Evolutionary conservation across 2,113 vertebrate species (phyloP).

Genomic region (Clarias batrachus): DNA sequence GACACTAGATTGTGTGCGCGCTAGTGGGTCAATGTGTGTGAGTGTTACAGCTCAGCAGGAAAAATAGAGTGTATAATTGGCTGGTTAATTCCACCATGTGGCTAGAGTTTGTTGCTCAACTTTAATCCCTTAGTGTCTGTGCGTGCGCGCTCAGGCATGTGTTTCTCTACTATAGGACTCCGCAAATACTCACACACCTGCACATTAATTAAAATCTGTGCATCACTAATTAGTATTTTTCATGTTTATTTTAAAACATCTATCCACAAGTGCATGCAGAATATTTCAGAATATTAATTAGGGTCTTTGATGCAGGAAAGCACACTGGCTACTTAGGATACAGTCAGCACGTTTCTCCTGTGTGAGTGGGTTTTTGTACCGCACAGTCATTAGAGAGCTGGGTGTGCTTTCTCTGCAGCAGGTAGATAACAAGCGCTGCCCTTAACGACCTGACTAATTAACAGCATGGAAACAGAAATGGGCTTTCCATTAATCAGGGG

Average conservation of each 20-base stretch:
- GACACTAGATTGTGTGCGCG: conserved; percentile 14
- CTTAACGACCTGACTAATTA: conserved; percentile 78
- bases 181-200: conserved; percentile 46
- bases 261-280: conserved; percentile 62
- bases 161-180: conserved; percentile 50
- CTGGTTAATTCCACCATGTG: conserved; percentile 59
- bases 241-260: conserved; percentile 40
- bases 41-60: conserved; percentile 64
- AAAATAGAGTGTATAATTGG: conserved; percentile 64
- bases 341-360: conserved; percentile 70
- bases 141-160: conserved; percentile 56
- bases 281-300: conserved; percentile 75
- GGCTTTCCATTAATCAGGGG: conserved; percentile 78
- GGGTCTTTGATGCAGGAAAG: conserved; percentile 65
- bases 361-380: conserved; percentile 55
- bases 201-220: conserved; percentile 54
- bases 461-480: conserved; percentile 77
- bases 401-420: conserved; percentile 59
- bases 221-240: conserved; percentile 51
- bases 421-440: conserved; percentile 72
- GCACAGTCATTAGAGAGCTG: conserved; percentile 62
- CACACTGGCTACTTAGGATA: conserved; percentile 71
- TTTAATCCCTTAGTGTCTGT: conserved; percentile 39
- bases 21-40: conserved; percentile 40
- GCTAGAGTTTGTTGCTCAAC: conserved; percentile 59